Percentiles rank a stretch among this genome's conserved stretches.
phyloP scores from a whole-genome alignment of 2,888 invertebrate genomes.

The Hydropsyche betteni region DNA sequence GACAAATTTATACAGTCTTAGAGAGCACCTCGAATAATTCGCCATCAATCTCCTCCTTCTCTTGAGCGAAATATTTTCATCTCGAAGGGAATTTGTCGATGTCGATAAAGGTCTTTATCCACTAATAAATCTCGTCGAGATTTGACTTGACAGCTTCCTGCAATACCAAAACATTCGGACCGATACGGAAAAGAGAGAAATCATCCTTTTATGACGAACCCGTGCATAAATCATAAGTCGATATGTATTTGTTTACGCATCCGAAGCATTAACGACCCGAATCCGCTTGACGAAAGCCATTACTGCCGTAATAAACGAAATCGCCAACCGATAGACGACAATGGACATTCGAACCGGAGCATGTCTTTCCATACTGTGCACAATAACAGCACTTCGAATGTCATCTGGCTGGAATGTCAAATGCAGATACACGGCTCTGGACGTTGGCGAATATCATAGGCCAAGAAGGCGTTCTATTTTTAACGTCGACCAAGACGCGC shows the following conservation, averaged over 20 bases:
- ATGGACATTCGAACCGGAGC: no score
- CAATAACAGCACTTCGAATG: background rate
- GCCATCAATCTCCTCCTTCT: conserved; percentile 19
- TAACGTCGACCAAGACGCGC: background rate
- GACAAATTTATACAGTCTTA: conserved; percentile 10
- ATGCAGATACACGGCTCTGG: conserved; percentile 8
- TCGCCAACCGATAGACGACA: no score
- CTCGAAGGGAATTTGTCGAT: conserved; percentile 15
- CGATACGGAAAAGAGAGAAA: no score
- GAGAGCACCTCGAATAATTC: conserved; percentile 16
- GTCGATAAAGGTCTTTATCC: conserved; percentile 15
- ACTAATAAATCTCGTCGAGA: background rate
- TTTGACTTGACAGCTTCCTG: conserved; percentile 4
- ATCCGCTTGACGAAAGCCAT: no score
- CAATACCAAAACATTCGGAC: conserved; percentile 6
- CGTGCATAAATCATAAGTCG: no score
- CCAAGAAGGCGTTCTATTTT: conserved; percentile 16
- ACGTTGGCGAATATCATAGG: background rate
- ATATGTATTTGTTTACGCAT: no score
- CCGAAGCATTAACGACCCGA: no score
- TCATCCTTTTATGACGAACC: no score
- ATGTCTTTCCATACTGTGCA: no score
- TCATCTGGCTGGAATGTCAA: conserved; percentile 13
- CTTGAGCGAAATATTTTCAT: conserved; percentile 18
- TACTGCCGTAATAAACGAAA: no score